Conservation (phyloP, 2,113 vertebrate species). For the Lontra canadensis region DNA sequence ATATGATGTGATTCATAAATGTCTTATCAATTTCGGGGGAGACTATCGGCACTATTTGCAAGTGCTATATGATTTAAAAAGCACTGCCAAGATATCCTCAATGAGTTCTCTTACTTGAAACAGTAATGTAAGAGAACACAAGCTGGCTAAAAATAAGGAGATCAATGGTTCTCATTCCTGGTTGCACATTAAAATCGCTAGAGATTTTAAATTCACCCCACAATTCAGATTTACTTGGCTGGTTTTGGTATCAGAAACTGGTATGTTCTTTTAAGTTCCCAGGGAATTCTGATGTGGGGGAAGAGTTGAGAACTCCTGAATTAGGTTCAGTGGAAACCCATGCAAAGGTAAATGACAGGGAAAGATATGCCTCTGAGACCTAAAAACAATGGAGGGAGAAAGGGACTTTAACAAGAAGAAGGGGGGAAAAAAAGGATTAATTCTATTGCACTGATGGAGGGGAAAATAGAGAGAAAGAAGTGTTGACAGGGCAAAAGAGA, state of each 20-base stretch:
- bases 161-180: not conserved
- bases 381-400: not conserved
- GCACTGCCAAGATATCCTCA: not conserved
- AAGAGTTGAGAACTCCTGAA: not conserved
- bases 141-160: not conserved
- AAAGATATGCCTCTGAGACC: not conserved
- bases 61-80: not conserved
- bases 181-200: not conserved
- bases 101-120: not conserved
- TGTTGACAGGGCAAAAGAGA: not conserved
- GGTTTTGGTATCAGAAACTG: not conserved
- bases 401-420: not conserved
- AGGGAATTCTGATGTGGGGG: not conserved
- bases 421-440: not conserved
- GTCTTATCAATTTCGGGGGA: not conserved
- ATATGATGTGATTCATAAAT: not conserved
- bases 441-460: not conserved
- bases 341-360: not conserved
- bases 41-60: not conserved
- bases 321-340: not conserved
- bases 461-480: slow-evolving; percentile 15
- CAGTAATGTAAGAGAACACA: not conserved
- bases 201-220: not conserved
- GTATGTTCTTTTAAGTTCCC: not conserved
- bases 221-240: not conserved